Evolutionary conservation across 2,113 vertebrate species (phyloP), one percentile per base, ranked within the genome.

Genomic region (Tauraco erythrolophus): DNA sequence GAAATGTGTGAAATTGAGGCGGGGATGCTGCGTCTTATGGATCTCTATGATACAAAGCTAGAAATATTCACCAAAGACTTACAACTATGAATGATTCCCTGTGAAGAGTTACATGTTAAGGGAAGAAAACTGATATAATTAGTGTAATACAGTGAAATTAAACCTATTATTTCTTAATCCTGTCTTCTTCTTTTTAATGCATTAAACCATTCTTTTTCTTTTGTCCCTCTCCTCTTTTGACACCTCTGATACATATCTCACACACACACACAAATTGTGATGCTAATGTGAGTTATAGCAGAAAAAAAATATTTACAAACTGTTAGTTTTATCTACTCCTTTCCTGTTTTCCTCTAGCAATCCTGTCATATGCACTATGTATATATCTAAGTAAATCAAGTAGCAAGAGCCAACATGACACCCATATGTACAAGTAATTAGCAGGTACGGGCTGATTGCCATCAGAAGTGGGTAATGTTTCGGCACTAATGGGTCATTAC

Each of bases 401-500:
- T 51, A 75, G 39, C 35, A 71, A 70, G 92, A 96, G 76, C 48
- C 80, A 81, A 41, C 8, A 27, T 50, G 91, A 87, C 56, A 81
- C 48, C 56, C 33, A 1, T 35, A 45, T 33, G 61, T 71, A 50
- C 2, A 2, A 90, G 60, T 46, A 93, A 96, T 95, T 96, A 95
- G 89, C 72, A 93, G 75, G 53, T 89, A 53, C 25, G 43, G 37
- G n/a, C 48, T 57, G 79, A 93, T 92, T 96, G 74, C 68, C 60
- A 24, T 64, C 71, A 70, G 65, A 54, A 89, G 25, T 2, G 41
- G 87, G 85, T 87, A 82, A 92, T 93, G 71, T 84, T 91, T 89
- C 3, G 2, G 72, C 83, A 54, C 82, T 95, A 87, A 96, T 91
- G 78, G 82, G 37, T 64, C 64, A 61, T 94, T 94, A 57, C 60